A percentile compares a stretch with the other conserved stretches of the same genome.
phyloP scores from a whole-genome alignment of 2,113 vertebrate genomes.

The Corythaeola cristata region DNA sequence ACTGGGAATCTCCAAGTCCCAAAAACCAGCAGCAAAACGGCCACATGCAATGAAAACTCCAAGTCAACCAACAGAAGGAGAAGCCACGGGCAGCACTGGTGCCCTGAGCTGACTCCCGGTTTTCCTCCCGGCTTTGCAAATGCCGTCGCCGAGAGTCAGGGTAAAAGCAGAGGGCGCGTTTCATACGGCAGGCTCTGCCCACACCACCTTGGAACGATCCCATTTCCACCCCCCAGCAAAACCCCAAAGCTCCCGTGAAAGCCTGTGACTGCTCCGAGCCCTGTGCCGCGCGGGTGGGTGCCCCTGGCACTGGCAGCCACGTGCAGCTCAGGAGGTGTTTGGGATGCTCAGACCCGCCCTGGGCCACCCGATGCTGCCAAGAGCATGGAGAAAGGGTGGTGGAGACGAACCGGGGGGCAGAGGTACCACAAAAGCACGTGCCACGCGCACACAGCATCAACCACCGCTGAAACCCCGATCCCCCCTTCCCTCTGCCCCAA shows the following conservation, averaged over 20 bases:
- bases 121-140: background rate
- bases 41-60: background rate
- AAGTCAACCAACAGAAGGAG: background rate
- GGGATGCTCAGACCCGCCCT: background rate
- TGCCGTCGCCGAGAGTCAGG: accelerated
- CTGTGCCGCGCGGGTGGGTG: accelerated
- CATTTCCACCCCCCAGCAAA: background rate
- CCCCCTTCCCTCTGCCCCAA: background rate
- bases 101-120: accelerated
- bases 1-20: background rate
- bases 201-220: background rate
- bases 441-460: accelerated
- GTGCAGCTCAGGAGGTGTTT: accelerated
- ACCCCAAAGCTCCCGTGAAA: too few species aligned
- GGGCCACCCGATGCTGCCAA: background rate
- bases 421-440: background rate
- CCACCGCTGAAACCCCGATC: background rate
- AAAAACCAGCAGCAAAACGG: background rate
- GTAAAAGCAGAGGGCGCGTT: accelerated
- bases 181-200: background rate
- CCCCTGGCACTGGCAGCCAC: background rate
- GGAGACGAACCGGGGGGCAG: background rate
- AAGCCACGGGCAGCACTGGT: accelerated
- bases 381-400: background rate
- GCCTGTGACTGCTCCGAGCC: accelerated